Evolutionary conservation across 2,888 invertebrate genomes (phyloP).

Genomic region (Sclerodermus sp.): DNA sequence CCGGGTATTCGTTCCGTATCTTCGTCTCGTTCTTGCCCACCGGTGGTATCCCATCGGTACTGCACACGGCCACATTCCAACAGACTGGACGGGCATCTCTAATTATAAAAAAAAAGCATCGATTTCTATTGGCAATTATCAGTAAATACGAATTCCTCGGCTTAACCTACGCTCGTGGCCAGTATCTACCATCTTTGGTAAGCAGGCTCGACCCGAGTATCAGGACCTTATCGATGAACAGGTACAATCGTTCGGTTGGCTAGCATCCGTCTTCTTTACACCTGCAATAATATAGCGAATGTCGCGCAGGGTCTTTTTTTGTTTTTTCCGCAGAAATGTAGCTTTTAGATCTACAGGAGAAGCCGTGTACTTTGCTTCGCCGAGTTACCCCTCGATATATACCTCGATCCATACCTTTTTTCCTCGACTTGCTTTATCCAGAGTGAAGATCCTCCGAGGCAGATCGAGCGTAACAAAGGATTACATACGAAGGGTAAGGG

Average conservation of each 20-base stretch:
- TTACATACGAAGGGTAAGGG: constrained; percentile 32
- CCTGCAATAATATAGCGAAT: constrained; percentile 14
- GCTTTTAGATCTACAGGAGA: no score
- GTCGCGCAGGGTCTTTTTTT: no score
- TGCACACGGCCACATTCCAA: background rate
- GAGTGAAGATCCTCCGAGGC: constrained; percentile 40
- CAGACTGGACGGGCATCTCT: no score
- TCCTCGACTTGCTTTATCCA: constrained; percentile 20
- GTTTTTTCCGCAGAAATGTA: no score
- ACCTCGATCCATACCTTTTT: no score
- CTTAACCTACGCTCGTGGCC: no score
- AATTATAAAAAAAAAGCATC: no score
- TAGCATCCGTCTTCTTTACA: constrained; percentile 20
- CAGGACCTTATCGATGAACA: background rate
- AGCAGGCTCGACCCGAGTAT: no score
- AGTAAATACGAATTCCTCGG: background rate
- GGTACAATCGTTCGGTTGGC: constrained; percentile 1
- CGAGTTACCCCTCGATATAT: constrained; percentile 42
- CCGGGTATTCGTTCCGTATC: constrained; percentile 8
- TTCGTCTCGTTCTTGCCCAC: constrained; percentile 3
- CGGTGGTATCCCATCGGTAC: background rate
- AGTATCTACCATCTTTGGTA: no score
- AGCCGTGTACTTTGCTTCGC: constrained; percentile 35
- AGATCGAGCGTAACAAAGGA: constrained; percentile 52
- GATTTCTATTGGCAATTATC: no score